A percentile compares a stretch with the other conserved stretches of the same genome.
Evolutionary conservation across 2,888 invertebrate genomes (phyloP).

Genomic region (Apomyelois bistriatella): DNA sequence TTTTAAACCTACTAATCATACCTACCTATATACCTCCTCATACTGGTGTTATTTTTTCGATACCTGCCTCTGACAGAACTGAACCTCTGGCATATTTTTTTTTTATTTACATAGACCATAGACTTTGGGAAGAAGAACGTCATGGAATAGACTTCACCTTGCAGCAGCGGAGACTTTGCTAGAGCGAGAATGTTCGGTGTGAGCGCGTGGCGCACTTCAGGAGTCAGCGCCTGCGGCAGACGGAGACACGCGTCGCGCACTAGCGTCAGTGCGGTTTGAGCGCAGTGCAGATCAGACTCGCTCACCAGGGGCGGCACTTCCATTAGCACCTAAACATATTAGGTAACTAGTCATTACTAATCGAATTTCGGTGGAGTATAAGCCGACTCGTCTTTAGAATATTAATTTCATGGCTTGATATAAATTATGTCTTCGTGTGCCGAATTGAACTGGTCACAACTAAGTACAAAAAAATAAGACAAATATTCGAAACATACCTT

Average conservation of each 20-base stretch:
- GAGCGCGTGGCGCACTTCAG: conserved; percentile 85
- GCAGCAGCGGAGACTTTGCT: conserved; percentile 94
- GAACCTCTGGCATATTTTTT: too few species aligned
- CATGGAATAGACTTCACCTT: conserved; percentile 77
- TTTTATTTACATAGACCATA: too few species aligned
- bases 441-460: too few species aligned
- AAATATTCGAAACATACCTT: conserved; percentile 63
- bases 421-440: too few species aligned
- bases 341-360: too few species aligned
- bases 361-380: not conserved
- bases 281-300: conserved; percentile 97
- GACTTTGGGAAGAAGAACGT: too few species aligned
- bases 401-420: too few species aligned
- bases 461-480: not conserved
- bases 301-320: conserved; percentile 95
- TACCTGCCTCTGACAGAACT: too few species aligned
- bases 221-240: conserved; percentile 88
- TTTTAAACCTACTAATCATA: too few species aligned
- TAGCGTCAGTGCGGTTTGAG: conserved; percentile 92
- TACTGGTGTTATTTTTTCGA: too few species aligned
- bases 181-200: conserved; percentile 92
- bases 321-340: conserved; percentile 81
- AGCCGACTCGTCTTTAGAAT: too few species aligned
- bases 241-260: conserved; percentile 90
- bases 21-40: too few species aligned